These are phyloP conservation scores for Cryptoprocta ferox DNA, from an alignment of 2,797 vertebrate species.

Conservation along the genomic window DNA sequence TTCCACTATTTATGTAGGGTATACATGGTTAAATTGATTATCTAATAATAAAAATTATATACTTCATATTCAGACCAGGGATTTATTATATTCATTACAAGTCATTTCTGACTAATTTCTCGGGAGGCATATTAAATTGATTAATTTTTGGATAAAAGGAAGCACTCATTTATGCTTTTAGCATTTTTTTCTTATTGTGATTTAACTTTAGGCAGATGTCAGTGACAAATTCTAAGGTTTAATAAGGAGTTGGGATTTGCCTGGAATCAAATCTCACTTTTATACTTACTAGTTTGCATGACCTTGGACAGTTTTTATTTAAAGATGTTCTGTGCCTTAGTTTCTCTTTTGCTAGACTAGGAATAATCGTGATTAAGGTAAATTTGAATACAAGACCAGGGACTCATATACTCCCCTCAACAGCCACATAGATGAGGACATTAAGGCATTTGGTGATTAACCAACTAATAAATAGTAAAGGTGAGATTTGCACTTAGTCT, in stretches of 20 bases:
- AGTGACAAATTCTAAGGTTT: neutral
- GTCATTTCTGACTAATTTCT: conserved; percentile 31
- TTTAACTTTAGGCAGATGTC: neutral
- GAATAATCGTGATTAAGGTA: neutral
- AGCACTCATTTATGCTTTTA: neutral
- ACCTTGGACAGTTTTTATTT: neutral
- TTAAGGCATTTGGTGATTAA: neutral
- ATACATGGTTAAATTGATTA: neutral
- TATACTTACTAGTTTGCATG: neutral
- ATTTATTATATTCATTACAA: conserved; percentile 34
- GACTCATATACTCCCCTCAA: neutral
- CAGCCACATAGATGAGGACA: neutral
- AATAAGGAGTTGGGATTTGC: neutral
- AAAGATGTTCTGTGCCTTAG: neutral
- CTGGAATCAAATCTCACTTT: neutral
- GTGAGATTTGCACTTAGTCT: neutral
- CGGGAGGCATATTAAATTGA: neutral
- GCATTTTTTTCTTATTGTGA: neutral
- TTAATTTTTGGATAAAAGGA: neutral
- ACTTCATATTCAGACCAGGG: neutral
- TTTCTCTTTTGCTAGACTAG: conserved; percentile 18
- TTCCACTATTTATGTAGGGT: neutral
- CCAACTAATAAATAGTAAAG: neutral
- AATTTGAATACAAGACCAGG: neutral
- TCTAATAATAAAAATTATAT: conserved; percentile 39